A percentile compares a stretch with the other conserved stretches of the same genome.
Evolutionary conservation across 2,888 invertebrate genomes (phyloP).

Genomic region (Stenodera caucasica): DNA sequence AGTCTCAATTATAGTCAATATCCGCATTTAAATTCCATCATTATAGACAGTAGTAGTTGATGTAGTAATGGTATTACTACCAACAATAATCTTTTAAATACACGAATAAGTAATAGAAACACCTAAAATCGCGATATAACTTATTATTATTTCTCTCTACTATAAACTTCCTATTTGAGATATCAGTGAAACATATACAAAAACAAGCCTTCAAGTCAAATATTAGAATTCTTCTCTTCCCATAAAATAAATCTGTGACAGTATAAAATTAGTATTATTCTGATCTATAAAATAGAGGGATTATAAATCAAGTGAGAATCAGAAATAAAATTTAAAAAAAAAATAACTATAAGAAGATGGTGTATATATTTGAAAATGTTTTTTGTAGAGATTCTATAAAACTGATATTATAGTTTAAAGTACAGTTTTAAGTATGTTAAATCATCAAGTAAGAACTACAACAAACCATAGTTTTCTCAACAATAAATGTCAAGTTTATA

Average conservation of each 20-base stretch:
- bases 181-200: background rate
- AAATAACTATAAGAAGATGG: background rate
- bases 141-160: background rate
- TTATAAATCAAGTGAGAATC: background rate
- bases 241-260: background rate
- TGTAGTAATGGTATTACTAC: background rate
- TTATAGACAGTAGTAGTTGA: constrained; percentile 6
- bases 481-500: constrained; percentile 7
- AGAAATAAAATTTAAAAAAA: no score
- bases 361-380: background rate
- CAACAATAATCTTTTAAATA: background rate
- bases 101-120: background rate
- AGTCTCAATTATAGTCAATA: constrained; percentile 2
- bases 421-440: constrained; percentile 2
- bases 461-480: background rate
- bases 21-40: background rate
- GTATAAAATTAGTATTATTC: background rate
- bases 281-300: background rate
- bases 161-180: background rate
- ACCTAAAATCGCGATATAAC: background rate
- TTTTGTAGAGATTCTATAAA: background rate
- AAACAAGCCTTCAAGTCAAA: background rate
- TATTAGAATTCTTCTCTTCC: background rate
- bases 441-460: background rate
- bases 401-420: background rate